A percentile compares a stretch with the other conserved stretches of the same genome.
phyloP scores from a whole-genome alignment of 1,140 invertebrate species.

The Tribolium madens region DNA sequence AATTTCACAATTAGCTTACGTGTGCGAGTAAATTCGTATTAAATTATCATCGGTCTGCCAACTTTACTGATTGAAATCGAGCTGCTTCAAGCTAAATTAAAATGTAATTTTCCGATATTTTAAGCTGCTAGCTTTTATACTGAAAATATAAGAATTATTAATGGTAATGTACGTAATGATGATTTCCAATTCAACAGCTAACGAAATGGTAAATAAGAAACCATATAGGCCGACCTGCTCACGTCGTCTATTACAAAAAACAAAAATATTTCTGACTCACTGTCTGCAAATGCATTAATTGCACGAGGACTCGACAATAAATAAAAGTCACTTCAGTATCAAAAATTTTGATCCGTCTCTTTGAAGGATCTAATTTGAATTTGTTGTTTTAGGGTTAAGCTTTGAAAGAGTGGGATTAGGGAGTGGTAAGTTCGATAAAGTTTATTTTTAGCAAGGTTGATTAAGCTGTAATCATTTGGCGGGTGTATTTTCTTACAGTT shows the following conservation, averaged over 20 bases:
- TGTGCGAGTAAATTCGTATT: conserved; percentile 10
- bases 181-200: not conserved
- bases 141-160: not conserved
- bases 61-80: conserved; percentile 16
- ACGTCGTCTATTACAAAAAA: not conserved
- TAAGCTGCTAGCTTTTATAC: not conserved
- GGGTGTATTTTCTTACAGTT: conserved; percentile 34
- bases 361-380: not conserved
- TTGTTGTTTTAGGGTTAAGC: not conserved
- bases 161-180: not conserved
- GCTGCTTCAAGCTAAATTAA: conserved; percentile 9
- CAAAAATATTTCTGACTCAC: not conserved
- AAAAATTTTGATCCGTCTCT: not conserved
- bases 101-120: conserved; percentile 29
- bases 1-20: conserved; percentile 18
- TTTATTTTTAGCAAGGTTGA: conserved; percentile 23
- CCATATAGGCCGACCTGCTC: not conserved
- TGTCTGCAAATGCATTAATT: not conserved
- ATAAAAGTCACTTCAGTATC: not conserved
- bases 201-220: not conserved
- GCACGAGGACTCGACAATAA: not conserved
- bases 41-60: conserved; percentile 8
- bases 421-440: not conserved
- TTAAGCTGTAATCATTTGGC: conserved; percentile 27
- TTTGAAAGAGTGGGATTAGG: not conserved